Percentiles rank a stretch among this genome's conserved stretches.
Conservation (phyloP, 2,797 vertebrate species). For the Dendrocincla fuliginosa region DNA sequence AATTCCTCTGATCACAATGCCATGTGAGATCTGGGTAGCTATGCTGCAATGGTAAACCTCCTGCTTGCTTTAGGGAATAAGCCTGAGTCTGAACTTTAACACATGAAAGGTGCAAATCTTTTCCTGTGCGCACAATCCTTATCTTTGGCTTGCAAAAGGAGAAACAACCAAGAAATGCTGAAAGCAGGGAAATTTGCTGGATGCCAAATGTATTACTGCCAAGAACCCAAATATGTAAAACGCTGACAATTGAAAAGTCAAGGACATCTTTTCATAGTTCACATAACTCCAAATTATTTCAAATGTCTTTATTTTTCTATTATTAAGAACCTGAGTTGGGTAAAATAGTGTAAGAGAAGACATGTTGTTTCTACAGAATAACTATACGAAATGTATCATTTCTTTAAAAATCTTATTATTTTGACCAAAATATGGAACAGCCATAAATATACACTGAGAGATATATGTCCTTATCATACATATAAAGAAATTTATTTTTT, state of each 20-base stretch:
- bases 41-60: not conserved
- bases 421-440: not conserved
- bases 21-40: not conserved
- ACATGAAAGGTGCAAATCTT: not conserved
- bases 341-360: not conserved
- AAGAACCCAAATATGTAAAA: not conserved
- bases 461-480: not conserved
- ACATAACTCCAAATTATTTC: not conserved
- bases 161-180: not conserved
- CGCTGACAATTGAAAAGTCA: not conserved
- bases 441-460: not conserved
- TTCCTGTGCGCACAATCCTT: not conserved
- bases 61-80: not conserved
- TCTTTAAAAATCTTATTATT: not conserved
- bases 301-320: not conserved
- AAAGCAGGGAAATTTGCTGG: not conserved
- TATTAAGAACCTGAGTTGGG: not conserved
- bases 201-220: not conserved
- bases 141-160: not conserved
- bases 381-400: not conserved
- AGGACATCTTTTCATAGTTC: not conserved
- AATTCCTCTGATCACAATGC: not conserved
- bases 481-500: not conserved
- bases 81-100: not conserved
- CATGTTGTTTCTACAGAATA: not conserved